Base-by-base conservation (phyloP, 2,888 invertebrate species). In the Stenchaetothrips biformis region DNA sequence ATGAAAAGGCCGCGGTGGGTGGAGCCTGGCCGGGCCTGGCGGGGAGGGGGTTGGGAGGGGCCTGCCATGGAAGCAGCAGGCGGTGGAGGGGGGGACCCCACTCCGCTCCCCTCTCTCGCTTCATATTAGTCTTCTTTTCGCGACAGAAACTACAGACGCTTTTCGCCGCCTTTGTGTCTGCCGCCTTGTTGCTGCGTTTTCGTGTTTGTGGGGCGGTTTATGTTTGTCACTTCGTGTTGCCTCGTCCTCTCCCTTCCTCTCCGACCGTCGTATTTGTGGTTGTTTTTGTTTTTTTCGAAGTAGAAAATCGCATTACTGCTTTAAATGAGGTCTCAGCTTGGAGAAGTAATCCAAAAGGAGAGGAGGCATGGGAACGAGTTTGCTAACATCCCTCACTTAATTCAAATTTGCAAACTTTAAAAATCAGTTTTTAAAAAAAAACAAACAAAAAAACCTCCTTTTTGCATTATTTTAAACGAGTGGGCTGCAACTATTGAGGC, bases 121-220 rank as follows among this genome's bases (percentile, higher is more conserved):
- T 53, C 18, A 53, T 53, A 53, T 13, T 8, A 53, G 53, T 53
- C 53, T 53, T 53, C 53, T 53, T 53, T 53, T 53, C 53, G 53
- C 53, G 18, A 53, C 53, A 53, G 53, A 53, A 53, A 53, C 53
- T 53, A 53, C 53, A 53, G 13, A 18, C 13, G 53, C 6, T 53
- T 11, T 53, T 9, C 6, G 53, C 16, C 18, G 67, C 67, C 67
- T 74, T 74, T 74, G 67, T 25, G 67, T 7, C 21, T 8, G 25
- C 67, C 67, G 67, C 67, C 67, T 74, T 74, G 67, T 74, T 74
- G 25, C 25, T 74, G 67, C 67, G 67, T 74, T 74, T 74, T 74
- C 21, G 25, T 74, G 67, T 74, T 74, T 74, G 67, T 74, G 67
- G 25, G 67, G 25, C 67, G 67, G 25, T 74, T 74, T 74, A 74